phyloP scores from a whole-genome alignment of 2,888 invertebrate genomes.

The Diabrotica balteata region DNA sequence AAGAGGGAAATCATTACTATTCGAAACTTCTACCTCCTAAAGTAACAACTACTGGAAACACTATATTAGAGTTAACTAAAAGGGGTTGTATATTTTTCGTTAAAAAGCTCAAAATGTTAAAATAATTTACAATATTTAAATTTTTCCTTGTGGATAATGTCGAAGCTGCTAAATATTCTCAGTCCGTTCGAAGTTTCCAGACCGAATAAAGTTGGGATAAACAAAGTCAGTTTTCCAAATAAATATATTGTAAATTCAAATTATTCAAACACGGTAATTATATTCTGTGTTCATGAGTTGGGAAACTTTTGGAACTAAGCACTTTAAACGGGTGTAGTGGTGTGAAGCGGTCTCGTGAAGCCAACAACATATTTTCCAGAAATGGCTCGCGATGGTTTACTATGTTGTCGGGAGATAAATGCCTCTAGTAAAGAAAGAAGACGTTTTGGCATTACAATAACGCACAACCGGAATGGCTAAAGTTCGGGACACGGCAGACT shows the following conservation, averaged over 20 bases:
- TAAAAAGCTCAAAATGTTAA: no score
- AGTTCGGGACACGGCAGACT: slow-evolving; percentile 58
- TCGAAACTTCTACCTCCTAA: no score
- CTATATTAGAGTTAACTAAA: no score
- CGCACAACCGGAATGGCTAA: slow-evolving; percentile 57
- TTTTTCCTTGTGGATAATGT: slow-evolving; percentile 6
- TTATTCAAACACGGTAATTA: slow-evolving; percentile 40
- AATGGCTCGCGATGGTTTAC: slow-evolving; percentile 39
- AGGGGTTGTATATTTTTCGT: no score
- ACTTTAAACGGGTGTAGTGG: slow-evolving; percentile 27
- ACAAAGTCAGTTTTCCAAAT: slow-evolving; percentile 28
- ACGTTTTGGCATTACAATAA: slow-evolving; percentile 57
- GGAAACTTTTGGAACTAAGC: slow-evolving; percentile 35
- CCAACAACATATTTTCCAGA: slow-evolving; percentile 38
- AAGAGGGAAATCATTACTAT: no score
- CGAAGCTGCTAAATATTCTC: slow-evolving; percentile 16
- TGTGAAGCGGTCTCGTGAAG: slow-evolving; percentile 12
- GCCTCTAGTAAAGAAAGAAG: slow-evolving; percentile 53
- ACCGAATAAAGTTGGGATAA: slow-evolving; percentile 24
- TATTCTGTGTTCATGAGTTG: slow-evolving; percentile 35
- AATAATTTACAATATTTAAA: not conserved
- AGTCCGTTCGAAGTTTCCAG: slow-evolving; percentile 13
- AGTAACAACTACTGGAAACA: no score
- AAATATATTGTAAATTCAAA: slow-evolving; percentile 37
- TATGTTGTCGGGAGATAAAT: slow-evolving; percentile 55